phyloP scores from a whole-genome alignment of 2,113 vertebrate species.

The Melanerpes aurifrons region DNA sequence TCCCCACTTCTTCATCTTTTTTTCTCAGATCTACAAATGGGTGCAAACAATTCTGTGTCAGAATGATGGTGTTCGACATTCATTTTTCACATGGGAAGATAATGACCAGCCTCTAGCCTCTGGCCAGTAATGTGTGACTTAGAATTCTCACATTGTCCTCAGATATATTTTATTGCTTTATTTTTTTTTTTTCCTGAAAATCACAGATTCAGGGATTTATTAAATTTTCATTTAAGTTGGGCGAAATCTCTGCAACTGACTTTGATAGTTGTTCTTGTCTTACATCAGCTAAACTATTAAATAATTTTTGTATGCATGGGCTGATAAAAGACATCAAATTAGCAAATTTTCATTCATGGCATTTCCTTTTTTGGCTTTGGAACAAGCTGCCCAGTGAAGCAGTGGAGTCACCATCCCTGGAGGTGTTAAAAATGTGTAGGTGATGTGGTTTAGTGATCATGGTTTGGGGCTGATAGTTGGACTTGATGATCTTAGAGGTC shows the following conservation, averaged over 20 bases:
- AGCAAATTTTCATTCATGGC: neutral
- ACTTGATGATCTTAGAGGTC: too few relatives aligned
- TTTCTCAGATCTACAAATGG: neutral
- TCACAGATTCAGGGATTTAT: neutral
- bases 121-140: neutral
- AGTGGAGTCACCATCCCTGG: too few relatives aligned
- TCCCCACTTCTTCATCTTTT: neutral
- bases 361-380: too few relatives aligned
- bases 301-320: neutral
- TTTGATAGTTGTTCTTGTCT: neutral
- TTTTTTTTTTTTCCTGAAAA: neutral
- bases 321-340: neutral
- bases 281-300: neutral
- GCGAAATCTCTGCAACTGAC: neutral
- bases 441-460: too few relatives aligned
- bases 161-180: neutral
- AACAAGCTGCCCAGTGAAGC: too few relatives aligned
- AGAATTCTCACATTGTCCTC: neutral
- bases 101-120: neutral
- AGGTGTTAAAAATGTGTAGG: too few relatives aligned
- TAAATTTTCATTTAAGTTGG: neutral
- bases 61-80: neutral
- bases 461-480: too few relatives aligned
- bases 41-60: neutral
- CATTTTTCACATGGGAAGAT: neutral